Evolutionary conservation across 2,888 invertebrate species (phyloP), one percentile per base, ranked within the genome.

Genomic region (Acronicta leporina): DNA sequence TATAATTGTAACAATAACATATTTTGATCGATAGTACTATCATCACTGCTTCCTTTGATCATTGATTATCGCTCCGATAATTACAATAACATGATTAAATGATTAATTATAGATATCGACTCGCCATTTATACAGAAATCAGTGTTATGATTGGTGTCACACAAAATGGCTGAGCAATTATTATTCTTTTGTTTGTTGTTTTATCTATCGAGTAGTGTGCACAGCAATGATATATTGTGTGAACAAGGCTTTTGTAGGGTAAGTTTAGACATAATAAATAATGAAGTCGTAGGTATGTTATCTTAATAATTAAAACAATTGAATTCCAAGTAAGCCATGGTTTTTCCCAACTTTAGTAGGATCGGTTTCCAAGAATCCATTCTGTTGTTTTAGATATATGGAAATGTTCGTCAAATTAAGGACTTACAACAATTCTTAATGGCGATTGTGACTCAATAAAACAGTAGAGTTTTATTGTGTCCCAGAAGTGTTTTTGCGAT

Each of bases 181-280:
- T 72, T 63, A 73, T 77, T 54, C 45, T 84, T 77, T 79, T 79
- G 85, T 82, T 86, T 69, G 66, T 80, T 71, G 8, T 65, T 85
- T 51, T 84, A 68, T 74, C 77, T 84, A 16, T 60, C 83, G 1
- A 61, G 64, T 44, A 62, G 66, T 43, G 80, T 79, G 53, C 11
- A 54, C 2, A 66, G 80, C 14, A 60, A 60, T 50, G 80, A 77
- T 62, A 68, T 91, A 35, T 77, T 91, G 45, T 94, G 94, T 67
- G 84, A 89, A 47, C 62, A 62, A n/a, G 89, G 85, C 15, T 94
- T 82, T 79, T 94, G 94, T 73, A 71, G 79, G 55, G 94, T 94
- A 73, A 86, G 90, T 88, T 20, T 20, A 11, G 1, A 11, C 2
- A 11, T 4, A 3, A 11, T 0, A 11, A 35, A 35, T n/a, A 10